phyloP scores from a whole-genome alignment of 2,113 vertebrate species.

The Oreocharis arfaki region DNA sequence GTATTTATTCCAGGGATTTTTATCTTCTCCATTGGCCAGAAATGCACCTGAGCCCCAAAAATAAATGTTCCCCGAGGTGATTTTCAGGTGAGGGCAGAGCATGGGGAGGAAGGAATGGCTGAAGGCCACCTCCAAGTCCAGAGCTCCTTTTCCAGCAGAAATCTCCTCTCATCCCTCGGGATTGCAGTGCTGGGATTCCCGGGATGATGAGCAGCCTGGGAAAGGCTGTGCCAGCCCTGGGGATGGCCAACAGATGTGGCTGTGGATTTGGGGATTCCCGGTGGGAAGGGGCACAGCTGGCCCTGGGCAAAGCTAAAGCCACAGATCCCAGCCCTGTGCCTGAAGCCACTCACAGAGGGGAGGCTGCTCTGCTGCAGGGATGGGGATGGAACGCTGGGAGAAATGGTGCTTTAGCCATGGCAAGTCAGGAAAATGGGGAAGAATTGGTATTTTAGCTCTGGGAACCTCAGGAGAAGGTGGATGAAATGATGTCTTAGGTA shows the following conservation, averaged over 20 bases:
- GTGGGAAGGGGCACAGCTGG: neutral
- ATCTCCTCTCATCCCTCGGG: neutral
- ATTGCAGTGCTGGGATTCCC: neutral
- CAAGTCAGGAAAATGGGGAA: fast-evolving
- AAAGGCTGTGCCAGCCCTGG: neutral
- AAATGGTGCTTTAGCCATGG: neutral
- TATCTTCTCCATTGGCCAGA: neutral
- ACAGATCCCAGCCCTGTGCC: neutral
- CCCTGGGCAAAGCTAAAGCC: neutral
- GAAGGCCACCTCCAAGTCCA: neutral
- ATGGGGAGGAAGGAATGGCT: neutral
- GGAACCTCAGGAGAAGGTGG: neutral
- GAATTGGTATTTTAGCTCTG: neutral
- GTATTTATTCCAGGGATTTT: neutral
- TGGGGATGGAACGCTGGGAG: too few species aligned
- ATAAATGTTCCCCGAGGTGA: neutral
- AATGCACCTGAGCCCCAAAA: neutral
- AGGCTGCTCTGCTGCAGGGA: neutral
- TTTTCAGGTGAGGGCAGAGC: neutral
- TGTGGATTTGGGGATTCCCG: neutral
- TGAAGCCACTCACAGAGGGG: neutral
- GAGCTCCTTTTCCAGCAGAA: neutral
- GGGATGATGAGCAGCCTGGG: neutral
- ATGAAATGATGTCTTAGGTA: neutral
- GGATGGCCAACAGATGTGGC: neutral